Evolutionary conservation across 2,797 vertebrate species (phyloP), one percentile per base, ranked within the genome.

Genomic region (Xenops minutus): DNA sequence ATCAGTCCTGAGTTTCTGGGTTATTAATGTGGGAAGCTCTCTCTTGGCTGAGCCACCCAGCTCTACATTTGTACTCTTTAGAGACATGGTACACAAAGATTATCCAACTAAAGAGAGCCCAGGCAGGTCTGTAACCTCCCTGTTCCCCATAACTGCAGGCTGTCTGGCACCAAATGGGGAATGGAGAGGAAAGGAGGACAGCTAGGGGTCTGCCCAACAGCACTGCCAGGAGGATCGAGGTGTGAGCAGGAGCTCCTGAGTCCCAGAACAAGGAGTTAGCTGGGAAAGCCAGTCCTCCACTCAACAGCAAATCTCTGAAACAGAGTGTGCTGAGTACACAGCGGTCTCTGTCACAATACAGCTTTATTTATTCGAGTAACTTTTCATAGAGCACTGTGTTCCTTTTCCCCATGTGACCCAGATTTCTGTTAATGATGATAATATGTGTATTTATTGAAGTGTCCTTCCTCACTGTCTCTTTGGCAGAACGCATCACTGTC

Each of bases 371-470:
- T 52, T 48, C 79, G 48, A 92, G 79, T 48, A 82, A 92, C 44
- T 88, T 75, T 55, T 85, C 77, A 39, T 7, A 86, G 84, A 94
- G 85, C 85, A 73, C 62, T 78, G 59, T 93, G 92, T 71, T 94
- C 81, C 41, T 91, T 69, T 46, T 63, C 74, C 73, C 89, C 71
- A 64, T 66, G 83, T 87, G 93, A 92, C 76, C 72, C 79, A 95
- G 39, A 92, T 89, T 92, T 95, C 91, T 93, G 39, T 44, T 93
- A 96, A 94, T 59, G 62, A 92, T 77, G 74, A 74, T 93, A 95
- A 87, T 84, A 84, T 1, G 36, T 30, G 58, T 87, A 87, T 94
- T 96, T 96, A 94, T 88, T 87, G 75, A 76, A 88, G 73, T 54
- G 71, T 37, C 76, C 88, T 95, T 96, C 76, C 88, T 94, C 56